Evolutionary conservation across 2,888 invertebrate species (phyloP), one percentile per base, ranked within the genome.

Genomic region (Agrotis puta): DNA sequence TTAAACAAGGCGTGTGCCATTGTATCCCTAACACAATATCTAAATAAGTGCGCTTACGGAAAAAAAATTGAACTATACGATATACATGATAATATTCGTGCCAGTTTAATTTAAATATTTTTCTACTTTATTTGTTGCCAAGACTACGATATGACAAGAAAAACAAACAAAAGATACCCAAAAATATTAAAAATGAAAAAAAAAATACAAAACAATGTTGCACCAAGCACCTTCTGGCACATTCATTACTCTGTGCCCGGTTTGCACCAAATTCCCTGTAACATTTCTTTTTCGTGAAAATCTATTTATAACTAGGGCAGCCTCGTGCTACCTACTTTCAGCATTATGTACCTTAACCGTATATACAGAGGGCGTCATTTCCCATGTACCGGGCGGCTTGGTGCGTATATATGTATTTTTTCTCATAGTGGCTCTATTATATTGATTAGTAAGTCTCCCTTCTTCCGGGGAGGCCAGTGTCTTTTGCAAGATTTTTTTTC

Each of bases 251-350:
- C 95, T 95, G 90, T 85, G 89, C 88, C 83, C 89, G 90, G 93
- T 94, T 93, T 95, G 95, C 95, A 95, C 93, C 95, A 92, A 94
- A 95, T 94, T 94, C 95, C 94, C 95, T 94, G 95, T 94, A 95
- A 95, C 95, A 94, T 96, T 96, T 96, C 95, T 96, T 96, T 95
- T 95, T 95, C 95, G 96, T 95, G 95, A 95, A 96, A 96, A 96
- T 96, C 95, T 96, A 96, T 96, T 96, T 96, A 96, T 96, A 96
- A 96, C 94, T 95, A 95, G 95, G 95, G 94, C 95, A 93, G 91
- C 90, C 91, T 91, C 91, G 92, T 87, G 88, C 87, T 88, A 79
- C 86, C 83, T 74, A 77, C 80, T 77, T 75, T 75, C 70, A 72
- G 54, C 68, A 77, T 87, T 88, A 83, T 88, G 74, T 79, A 87